Conservation (phyloP, 30 jellyfish, hydroid and myxozoan species). For the Aurelia sp. region DNA sequence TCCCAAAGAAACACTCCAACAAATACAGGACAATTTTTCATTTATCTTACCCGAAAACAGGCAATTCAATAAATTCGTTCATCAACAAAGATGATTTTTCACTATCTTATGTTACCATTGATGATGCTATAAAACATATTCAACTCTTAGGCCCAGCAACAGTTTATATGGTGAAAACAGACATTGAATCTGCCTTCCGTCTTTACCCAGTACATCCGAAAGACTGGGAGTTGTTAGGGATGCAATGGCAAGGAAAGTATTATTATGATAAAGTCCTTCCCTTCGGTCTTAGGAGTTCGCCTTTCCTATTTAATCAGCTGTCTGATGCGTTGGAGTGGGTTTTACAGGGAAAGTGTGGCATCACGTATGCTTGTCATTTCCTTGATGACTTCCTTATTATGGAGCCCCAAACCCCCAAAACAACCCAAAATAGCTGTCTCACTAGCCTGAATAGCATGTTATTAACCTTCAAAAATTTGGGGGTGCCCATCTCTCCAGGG, state of each 20-base stretch:
- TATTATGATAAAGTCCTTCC: constrained; percentile 19
- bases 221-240: constrained; percentile 33
- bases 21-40: no score
- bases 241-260: constrained; percentile 5
- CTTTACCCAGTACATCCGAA: background rate
- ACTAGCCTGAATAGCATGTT: constrained; percentile 2
- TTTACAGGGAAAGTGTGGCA: background rate
- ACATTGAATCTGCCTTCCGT: no score
- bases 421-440: background rate
- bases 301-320: constrained; percentile 13
- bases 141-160: no score
- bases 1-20: no score
- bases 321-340: constrained; percentile 30
- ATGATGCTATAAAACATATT: background rate
- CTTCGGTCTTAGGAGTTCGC: constrained; percentile 6
- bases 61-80: no score
- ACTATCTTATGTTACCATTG: no score
- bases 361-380: constrained; percentile 5
- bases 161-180: no score
- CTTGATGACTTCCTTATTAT: constrained; percentile 19
- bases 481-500: constrained; percentile 58
- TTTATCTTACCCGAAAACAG: no score
- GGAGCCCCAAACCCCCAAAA: background rate
- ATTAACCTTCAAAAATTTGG: constrained; percentile 13
- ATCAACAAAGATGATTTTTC: no score